These are phyloP conservation scores for Dicaeum eximium DNA, from an alignment of 2,113 vertebrate genomes.

Conservation along the genomic window DNA sequence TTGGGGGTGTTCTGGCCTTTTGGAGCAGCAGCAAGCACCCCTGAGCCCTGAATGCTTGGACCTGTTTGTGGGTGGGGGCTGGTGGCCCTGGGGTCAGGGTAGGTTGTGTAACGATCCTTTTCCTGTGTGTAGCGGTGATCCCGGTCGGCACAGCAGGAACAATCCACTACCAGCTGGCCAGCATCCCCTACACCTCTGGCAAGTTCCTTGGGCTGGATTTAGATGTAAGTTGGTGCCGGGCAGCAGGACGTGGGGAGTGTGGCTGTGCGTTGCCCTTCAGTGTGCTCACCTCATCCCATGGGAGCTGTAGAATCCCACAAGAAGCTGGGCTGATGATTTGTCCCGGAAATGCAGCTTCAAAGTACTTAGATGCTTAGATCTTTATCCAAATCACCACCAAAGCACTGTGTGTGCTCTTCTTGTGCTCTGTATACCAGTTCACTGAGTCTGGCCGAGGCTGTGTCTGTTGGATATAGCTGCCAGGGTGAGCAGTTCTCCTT, in stretches of 20 bases:
- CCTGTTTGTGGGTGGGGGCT: neutral
- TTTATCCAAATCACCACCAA: neutral
- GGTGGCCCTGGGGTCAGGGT: neutral
- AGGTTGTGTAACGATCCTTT: accelerated
- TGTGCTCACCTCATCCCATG: accelerated
- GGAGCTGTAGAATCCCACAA: accelerated
- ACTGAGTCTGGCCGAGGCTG: neutral
- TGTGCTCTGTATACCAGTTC: neutral
- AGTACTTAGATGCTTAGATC: neutral
- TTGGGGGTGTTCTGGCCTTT: neutral
- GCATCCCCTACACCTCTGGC: neutral
- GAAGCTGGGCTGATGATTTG: neutral
- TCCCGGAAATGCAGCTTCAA: neutral
- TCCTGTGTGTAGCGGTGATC: neutral
- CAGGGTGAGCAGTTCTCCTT: neutral
- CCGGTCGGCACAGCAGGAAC: neutral
- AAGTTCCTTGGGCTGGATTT: neutral
- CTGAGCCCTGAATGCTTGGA: accelerated
- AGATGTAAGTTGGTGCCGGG: neutral
- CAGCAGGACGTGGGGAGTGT: accelerated
- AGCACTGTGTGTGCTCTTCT: neutral
- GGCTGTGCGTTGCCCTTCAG: neutral
- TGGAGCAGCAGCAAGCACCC: neutral
- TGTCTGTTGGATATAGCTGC: neutral
- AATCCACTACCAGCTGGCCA: constrained; percentile 19